Conservation (phyloP, 1,140 invertebrate species). For the Drepana arcuata region DNA sequence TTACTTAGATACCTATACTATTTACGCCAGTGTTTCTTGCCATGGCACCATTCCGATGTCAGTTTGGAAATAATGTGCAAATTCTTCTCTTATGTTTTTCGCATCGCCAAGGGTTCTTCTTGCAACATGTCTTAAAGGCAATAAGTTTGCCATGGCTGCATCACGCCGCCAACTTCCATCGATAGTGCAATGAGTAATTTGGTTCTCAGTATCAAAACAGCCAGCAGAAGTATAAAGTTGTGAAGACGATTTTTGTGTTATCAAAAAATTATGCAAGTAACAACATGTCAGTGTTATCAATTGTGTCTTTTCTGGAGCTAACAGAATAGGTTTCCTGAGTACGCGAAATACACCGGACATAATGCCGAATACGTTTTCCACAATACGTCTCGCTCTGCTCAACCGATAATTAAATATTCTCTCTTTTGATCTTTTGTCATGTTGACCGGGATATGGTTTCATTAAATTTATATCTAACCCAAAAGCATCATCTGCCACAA, state of each 20-base stretch:
- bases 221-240: slow-evolving; percentile 3
- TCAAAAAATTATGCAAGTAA: slow-evolving; percentile 4
- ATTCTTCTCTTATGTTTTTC: slow-evolving; percentile 4
- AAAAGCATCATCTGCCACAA: slow-evolving; percentile 9
- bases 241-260: slow-evolving; percentile 2
- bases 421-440: not conserved
- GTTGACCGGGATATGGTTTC: slow-evolving; percentile 1
- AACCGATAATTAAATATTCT: slow-evolving; percentile 6
- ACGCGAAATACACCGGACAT: slow-evolving; percentile 2
- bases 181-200: slow-evolving; percentile 3
- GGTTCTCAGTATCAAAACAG: slow-evolving; percentile 4
- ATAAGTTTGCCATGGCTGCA: slow-evolving; percentile 3
- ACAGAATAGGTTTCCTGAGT: slow-evolving; percentile 3
- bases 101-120: slow-evolving; percentile 2
- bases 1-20: slow-evolving; percentile 4
- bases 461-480: slow-evolving; percentile 5
- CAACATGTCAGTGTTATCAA: slow-evolving; percentile 3
- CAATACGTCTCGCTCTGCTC: slow-evolving; percentile 5
- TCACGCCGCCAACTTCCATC: slow-evolving; percentile 3
- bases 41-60: slow-evolving; percentile 1
- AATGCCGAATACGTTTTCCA: slow-evolving; percentile 5
- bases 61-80: slow-evolving; percentile 5
- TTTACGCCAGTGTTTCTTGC: slow-evolving; percentile 1
- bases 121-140: slow-evolving; percentile 4
- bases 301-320: slow-evolving; percentile 1